These are phyloP conservation scores for Tetheella fluctuosa DNA, from an alignment of 2,888 invertebrate species.

Conservation along the genomic window DNA sequence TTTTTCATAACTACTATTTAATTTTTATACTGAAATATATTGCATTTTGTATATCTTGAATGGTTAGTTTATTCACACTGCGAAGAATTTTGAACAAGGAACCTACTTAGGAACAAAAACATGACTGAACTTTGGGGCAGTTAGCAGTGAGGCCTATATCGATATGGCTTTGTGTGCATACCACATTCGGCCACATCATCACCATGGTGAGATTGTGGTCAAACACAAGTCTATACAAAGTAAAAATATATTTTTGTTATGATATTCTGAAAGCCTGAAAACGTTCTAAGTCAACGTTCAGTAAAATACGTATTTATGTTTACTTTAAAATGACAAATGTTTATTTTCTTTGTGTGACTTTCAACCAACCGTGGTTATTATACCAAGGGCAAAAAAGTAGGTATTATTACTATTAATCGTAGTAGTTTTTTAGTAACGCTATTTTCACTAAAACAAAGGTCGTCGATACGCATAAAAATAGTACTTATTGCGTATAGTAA, in stretches of 20 bases:
- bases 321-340: neutral
- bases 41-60: too few relatives aligned
- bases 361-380: conserved; percentile 3
- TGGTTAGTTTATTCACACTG: too few relatives aligned
- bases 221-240: too few relatives aligned
- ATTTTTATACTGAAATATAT: neutral
- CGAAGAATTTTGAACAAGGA: too few relatives aligned
- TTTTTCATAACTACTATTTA: neutral
- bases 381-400: neutral
- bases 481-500: neutral
- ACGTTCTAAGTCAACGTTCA: neutral
- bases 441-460: neutral
- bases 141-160: too few relatives aligned
- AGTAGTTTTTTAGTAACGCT: neutral
- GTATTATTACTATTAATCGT: neutral
- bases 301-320: neutral
- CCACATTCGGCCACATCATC: too few relatives aligned
- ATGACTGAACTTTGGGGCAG: too few relatives aligned
- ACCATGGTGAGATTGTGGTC: too few relatives aligned
- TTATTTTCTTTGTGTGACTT: neutral
- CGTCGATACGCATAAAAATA: neutral
- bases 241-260: too few relatives aligned
- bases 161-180: too few relatives aligned
- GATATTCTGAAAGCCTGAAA: neutral
- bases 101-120: too few relatives aligned